These are phyloP conservation scores for Octonoba sinensis DNA, from an alignment of 2,888 invertebrate genomes.

Conservation along the genomic window DNA sequence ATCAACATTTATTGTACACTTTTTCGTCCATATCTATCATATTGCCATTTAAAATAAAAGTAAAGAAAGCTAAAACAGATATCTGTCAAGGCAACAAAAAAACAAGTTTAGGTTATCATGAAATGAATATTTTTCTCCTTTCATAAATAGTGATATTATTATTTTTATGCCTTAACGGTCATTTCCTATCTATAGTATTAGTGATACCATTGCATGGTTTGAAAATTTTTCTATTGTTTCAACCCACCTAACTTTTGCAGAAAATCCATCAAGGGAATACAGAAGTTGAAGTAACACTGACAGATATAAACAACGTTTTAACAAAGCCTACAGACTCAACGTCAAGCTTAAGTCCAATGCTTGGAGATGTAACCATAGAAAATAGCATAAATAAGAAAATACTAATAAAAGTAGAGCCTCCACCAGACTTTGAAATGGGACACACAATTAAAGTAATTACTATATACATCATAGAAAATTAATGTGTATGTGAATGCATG, in stretches of 20 bases:
- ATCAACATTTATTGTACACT: too few species aligned
- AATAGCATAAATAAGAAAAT: conserved; percentile 47
- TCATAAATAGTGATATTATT: too few species aligned
- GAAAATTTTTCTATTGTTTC: background rate
- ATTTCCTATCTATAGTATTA: conserved; percentile 2
- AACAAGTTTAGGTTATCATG: too few species aligned
- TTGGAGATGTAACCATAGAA: conserved; percentile 54
- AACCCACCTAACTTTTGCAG: background rate
- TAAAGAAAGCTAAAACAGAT: too few species aligned
- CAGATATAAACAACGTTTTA: conserved; percentile 29
- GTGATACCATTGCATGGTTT: conserved; percentile 3
- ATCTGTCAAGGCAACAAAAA: too few species aligned
- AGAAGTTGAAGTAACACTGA: conserved; percentile 44
- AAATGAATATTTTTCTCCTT: too few species aligned
- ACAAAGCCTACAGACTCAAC: conserved; percentile 26
- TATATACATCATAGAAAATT: background rate
- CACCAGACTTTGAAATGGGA: conserved; percentile 20
- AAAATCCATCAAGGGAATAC: conserved; percentile 41
- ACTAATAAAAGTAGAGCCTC: conserved; percentile 52
- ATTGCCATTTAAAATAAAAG: too few species aligned
- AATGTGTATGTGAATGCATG: background rate
- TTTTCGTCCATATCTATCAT: too few species aligned
- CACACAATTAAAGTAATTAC: conserved; percentile 1
- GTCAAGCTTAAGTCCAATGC: conserved; percentile 24
- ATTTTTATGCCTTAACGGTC: too few species aligned